These are phyloP conservation scores for Eucidaris tribuloides DNA, from an alignment of 35 echinoderm and acorn worm genomes.

Conservation along the genomic window DNA sequence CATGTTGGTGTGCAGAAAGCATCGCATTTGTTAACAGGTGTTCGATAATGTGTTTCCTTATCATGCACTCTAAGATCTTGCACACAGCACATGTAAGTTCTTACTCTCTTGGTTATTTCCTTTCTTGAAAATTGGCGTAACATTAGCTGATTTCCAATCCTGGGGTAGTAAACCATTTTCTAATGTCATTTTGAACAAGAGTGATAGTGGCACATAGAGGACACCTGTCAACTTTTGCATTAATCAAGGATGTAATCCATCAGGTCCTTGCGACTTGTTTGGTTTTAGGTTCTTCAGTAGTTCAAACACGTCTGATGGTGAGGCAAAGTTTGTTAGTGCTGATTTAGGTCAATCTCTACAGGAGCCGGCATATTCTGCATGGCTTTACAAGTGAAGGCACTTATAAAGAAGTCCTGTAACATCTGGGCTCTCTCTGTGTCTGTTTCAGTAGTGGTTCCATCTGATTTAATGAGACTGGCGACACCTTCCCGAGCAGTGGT, in stretches of 20 bases:
- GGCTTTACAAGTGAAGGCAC: slow-evolving; percentile 31
- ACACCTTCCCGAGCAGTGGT: slow-evolving; percentile 37
- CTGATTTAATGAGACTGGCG: background rate
- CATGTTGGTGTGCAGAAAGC: no score
- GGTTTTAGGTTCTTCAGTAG: background rate
- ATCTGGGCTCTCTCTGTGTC: slow-evolving; percentile 26
- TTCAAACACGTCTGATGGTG: background rate
- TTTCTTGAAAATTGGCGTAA: slow-evolving; percentile 52
- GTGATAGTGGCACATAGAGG: background rate
- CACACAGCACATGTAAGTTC: no score
- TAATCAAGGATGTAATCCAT: slow-evolving; percentile 33
- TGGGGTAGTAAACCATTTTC: slow-evolving; percentile 18
- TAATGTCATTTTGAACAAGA: slow-evolving; percentile 40
- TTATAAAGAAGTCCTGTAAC: slow-evolving; percentile 20
- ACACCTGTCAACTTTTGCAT: slow-evolving; percentile 4
- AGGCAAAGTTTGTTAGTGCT: background rate
- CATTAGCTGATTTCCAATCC: slow-evolving; percentile 56
- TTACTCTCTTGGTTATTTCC: no score
- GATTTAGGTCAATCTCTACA: background rate
- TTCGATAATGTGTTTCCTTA: no score
- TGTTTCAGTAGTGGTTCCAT: background rate
- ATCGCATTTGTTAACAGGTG: no score
- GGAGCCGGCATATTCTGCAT: background rate
- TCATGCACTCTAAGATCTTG: no score
- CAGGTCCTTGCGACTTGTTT: slow-evolving; percentile 28